Percentiles rank a stretch among this genome's conserved stretches.
phyloP scores from a whole-genome alignment of 2,888 invertebrate species.

The Pollenia griseotomentosa region DNA sequence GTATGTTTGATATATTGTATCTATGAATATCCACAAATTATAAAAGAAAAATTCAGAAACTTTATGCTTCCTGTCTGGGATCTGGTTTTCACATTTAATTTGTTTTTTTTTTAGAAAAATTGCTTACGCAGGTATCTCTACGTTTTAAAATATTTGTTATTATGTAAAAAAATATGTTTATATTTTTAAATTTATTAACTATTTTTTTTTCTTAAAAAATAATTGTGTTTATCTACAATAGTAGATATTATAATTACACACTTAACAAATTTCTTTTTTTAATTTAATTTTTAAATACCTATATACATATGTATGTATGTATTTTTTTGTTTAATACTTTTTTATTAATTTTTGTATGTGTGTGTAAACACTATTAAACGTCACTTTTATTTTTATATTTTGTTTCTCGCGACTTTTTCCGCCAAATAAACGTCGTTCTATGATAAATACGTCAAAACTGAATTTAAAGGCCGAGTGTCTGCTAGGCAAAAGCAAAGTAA shows the following conservation, averaged over 20 bases:
- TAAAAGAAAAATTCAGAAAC: conserved; percentile 28
- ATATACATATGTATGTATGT: conserved; percentile 3
- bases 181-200: conserved; percentile 40
- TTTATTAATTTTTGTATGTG: conserved; percentile 1
- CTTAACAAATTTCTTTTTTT: too few species aligned
- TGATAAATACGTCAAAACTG: conserved; percentile 61
- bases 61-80: conserved; percentile 64
- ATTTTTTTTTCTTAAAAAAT: conserved; percentile 15
- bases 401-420: conserved; percentile 31
- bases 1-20: conserved; percentile 6
- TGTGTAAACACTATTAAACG: conserved; percentile 22
- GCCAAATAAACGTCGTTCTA: conserved; percentile 51
- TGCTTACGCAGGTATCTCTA: not conserved
- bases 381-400: conserved; percentile 38
- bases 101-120: not conserved
- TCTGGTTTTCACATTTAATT: conserved; percentile 33
- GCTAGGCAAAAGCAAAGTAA: not conserved
- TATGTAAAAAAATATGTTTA: not conserved
- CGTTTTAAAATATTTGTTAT: not conserved
- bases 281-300: not conserved
- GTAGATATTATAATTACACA: too few species aligned
- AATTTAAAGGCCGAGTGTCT: conserved; percentile 31
- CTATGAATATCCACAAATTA: not conserved
- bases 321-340: conserved; percentile 29
- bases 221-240: too few species aligned